phyloP scores from a whole-genome alignment of 2,888 invertebrate genomes.

The Globia sparganii region DNA sequence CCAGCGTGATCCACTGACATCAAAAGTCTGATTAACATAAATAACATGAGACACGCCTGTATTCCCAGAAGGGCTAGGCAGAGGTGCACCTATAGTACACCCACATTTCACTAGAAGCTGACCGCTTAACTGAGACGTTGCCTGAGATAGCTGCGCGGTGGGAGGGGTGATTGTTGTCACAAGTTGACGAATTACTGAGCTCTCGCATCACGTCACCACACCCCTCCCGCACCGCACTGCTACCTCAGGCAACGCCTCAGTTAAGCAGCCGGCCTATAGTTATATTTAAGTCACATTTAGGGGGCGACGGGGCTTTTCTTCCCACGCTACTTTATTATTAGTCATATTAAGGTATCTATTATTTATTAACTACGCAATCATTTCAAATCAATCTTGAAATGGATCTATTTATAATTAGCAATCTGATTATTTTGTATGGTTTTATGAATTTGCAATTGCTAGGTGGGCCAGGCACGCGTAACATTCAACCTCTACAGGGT shows the following conservation, averaged over 20 bases:
- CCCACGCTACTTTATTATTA: not conserved
- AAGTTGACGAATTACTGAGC: no score
- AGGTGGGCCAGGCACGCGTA: slow-evolving; percentile 8
- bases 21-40: not conserved
- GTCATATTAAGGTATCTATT: not conserved
- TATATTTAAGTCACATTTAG: no score
- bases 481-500: slow-evolving; percentile 7
- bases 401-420: slow-evolving; percentile 5
- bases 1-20: not conserved
- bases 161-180: no score
- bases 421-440: slow-evolving; percentile 39
- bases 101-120: not conserved
- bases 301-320: not conserved
- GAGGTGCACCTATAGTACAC: not conserved
- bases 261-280: no score
- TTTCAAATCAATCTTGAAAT: slow-evolving; percentile 29
- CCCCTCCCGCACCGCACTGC: no score
- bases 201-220: no score
- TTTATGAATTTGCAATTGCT: slow-evolving; percentile 37
- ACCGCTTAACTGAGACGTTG: no score
- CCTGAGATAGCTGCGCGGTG: no score
- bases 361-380: not conserved
- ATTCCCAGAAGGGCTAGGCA: not conserved
- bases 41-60: not conserved
- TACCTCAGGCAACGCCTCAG: no score